phyloP scores from a whole-genome alignment of 2,113 vertebrate species.

The Malurus elegans region DNA sequence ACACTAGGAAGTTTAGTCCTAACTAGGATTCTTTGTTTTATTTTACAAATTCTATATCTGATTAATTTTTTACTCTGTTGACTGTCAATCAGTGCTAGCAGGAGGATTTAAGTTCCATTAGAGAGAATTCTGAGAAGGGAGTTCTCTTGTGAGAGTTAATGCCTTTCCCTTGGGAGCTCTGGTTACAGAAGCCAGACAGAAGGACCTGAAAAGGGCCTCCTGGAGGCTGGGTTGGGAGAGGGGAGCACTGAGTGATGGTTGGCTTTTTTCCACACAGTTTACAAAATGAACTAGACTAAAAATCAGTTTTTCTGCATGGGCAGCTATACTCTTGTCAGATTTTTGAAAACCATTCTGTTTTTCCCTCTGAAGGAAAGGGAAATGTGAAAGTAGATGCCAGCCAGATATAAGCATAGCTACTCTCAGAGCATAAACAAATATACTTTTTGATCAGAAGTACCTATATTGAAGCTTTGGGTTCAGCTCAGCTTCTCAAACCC shows the following conservation, averaged over 20 bases:
- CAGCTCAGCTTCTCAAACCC: neutral
- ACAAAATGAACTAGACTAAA: neutral
- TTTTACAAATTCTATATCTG: neutral
- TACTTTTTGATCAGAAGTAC: neutral
- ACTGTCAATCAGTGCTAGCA: neutral
- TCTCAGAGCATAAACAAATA: neutral
- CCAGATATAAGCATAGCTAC: neutral
- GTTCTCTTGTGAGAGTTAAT: neutral
- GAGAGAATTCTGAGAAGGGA: neutral
- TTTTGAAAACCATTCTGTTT: neutral
- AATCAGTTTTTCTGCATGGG: slow-evolving; percentile 9
- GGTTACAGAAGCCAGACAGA: neutral
- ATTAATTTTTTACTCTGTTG: neutral
- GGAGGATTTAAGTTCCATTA: neutral
- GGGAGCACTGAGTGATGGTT: neutral
- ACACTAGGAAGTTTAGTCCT: neutral
- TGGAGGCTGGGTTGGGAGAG: neutral
- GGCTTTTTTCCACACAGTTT: neutral
- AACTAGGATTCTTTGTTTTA: neutral
- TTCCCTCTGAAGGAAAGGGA: slow-evolving; percentile 16
- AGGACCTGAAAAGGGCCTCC: neutral
- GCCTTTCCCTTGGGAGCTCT: neutral
- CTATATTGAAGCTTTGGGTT: neutral
- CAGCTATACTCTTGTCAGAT: neutral
- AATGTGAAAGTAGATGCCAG: slow-evolving; percentile 11